Conservation (phyloP, 2,888 invertebrate species). For the Tetragnatha montana region DNA sequence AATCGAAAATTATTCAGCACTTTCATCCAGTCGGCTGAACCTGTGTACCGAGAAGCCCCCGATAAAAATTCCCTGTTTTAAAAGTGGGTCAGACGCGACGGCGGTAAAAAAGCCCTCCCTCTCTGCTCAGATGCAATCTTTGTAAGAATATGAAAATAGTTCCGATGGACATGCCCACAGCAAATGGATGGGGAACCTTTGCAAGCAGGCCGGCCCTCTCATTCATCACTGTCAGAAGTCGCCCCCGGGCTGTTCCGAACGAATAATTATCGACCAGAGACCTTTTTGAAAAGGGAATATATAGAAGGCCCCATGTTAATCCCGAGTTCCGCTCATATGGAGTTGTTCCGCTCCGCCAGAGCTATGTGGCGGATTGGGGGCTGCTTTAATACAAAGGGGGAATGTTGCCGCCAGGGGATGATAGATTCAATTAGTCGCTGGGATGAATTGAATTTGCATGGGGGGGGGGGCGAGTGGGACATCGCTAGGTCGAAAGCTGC, state of each 20-base stretch:
- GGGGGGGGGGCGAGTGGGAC: too few relatives aligned
- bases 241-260: slow-evolving; percentile 67
- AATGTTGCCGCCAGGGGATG: neutral
- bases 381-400: slow-evolving; percentile 23
- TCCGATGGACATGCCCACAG: slow-evolving; percentile 59
- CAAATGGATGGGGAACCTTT: slow-evolving; percentile 70
- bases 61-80: neutral
- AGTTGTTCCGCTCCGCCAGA: slow-evolving; percentile 33
- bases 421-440: too few relatives aligned
- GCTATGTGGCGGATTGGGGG: slow-evolving; percentile 50
- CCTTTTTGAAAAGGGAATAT: slow-evolving; percentile 51
- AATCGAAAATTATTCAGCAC: too few relatives aligned
- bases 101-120: neutral
- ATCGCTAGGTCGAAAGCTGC: too few relatives aligned
- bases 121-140: slow-evolving; percentile 61
- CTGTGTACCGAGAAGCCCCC: too few relatives aligned
- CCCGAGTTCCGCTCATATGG: slow-evolving; percentile 42
- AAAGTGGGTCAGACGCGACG: neutral
- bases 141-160: slow-evolving; percentile 67
- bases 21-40: too few relatives aligned
- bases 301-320: slow-evolving; percentile 60
- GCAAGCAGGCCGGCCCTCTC: slow-evolving; percentile 57
- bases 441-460: too few relatives aligned
- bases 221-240: slow-evolving; percentile 70
- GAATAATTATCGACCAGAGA: slow-evolving; percentile 70